Percentiles rank a stretch among this genome's conserved stretches.
phyloP scores from a whole-genome alignment of 1,140 invertebrate species.

The Sminthurides bifidus region DNA sequence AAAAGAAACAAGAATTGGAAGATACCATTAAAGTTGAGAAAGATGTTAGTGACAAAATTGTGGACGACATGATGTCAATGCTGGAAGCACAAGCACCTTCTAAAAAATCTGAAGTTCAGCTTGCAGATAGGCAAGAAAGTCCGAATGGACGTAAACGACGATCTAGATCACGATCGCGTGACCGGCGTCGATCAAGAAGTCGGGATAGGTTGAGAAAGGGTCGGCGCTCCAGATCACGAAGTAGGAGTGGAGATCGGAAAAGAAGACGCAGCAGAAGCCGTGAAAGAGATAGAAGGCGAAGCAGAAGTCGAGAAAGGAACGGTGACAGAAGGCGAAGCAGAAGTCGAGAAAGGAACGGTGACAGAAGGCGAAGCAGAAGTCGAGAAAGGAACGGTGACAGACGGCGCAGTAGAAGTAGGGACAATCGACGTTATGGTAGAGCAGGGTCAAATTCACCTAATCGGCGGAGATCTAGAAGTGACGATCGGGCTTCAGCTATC shows the following conservation, averaged over 20 bases:
- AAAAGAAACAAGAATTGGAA: slow-evolving; percentile 33
- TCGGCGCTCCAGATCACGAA: slow-evolving; percentile 33
- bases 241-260: neutral
- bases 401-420: slow-evolving; percentile 34
- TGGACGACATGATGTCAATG: slow-evolving; percentile 74
- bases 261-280: slow-evolving; percentile 13
- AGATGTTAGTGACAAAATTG: slow-evolving; percentile 37
- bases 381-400: slow-evolving; percentile 33
- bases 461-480: slow-evolving; percentile 32
- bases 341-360: slow-evolving; percentile 23
- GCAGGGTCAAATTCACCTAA: slow-evolving; percentile 14
- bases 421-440: slow-evolving; percentile 28
- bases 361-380: slow-evolving; percentile 34
- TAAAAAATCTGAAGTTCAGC: slow-evolving; percentile 27
- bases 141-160: slow-evolving; percentile 14
- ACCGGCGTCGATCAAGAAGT: slow-evolving; percentile 35
- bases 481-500: slow-evolving; percentile 26
- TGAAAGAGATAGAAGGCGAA: slow-evolving; percentile 34
- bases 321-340: slow-evolving; percentile 32
- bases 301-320: slow-evolving; percentile 33
- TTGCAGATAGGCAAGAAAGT: slow-evolving; percentile 7
- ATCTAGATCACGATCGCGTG: slow-evolving; percentile 23
- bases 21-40: slow-evolving; percentile 35
- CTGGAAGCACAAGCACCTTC: slow-evolving; percentile 74
- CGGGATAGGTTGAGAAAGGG: slow-evolving; percentile 33